Base-by-base conservation (phyloP, 2,797 vertebrate species). In the Schizopygopsis pylzovi region DNA sequence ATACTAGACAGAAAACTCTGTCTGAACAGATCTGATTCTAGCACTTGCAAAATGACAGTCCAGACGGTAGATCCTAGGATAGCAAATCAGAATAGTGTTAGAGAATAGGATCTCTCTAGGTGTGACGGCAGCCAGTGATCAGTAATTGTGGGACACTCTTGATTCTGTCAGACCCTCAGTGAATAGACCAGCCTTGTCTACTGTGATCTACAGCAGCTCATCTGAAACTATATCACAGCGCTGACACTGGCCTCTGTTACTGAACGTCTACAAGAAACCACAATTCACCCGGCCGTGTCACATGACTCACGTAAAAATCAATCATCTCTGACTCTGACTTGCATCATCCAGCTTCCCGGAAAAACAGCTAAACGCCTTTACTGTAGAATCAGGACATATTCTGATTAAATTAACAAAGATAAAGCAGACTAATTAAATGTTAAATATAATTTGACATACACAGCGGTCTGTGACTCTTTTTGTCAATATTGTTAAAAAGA, bases 281-380 rank as follows among this genome's bases (percentile, higher is more conserved):
- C 80, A 86, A 84, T 73, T 90, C 80, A 83, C 41, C 61, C 2
- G 20, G 12, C 12, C 28, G 20, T 63, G 88, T 87, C 84, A 85
- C 37, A 65, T 22, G 43, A 85, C 49, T 72, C 63, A 9, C 10
- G 4, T 39, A 61, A 76, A 84, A 82, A 88, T 88, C 75, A 85
- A 89, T 86, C 87, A 82, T 45, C 4, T 71, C 71, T 49, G 79
- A 28, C n/a, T 16, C 37, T 25, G n/a, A 47, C 76, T 11, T 18
- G 11, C 37, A 47, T 61, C 76, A 68, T 33, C 6, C 43, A 16
- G n/a, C 13, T 61, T 72, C 41, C 25, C 2, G 20, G 82, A 83
- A 76, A 68, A 59, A 71, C 49, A 28, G 68, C 25, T 16, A 75
- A 68, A 49, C 22, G 25, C 18, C 2, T 45, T 75, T 75, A n/a